phyloP scores from a whole-genome alignment of 1,140 invertebrate species.

The Diabrotica undecimpunctata region DNA sequence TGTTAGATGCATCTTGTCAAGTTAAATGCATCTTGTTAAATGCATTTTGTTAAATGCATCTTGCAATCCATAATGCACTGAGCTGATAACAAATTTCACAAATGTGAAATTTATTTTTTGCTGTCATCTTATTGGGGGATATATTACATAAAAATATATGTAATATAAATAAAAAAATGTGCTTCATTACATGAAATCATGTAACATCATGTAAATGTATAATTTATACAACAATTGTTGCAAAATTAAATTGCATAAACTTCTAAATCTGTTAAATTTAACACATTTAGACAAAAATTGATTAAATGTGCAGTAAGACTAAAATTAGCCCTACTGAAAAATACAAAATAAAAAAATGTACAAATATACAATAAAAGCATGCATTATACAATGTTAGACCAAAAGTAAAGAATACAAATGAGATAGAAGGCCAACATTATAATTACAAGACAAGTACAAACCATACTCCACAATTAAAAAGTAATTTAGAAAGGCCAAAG shows the following conservation, averaged over 20 bases:
- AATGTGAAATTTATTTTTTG: no score
- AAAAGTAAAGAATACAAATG: constrained; percentile 37
- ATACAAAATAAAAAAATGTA: constrained; percentile 33
- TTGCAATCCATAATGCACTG: no score
- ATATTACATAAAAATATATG: constrained; percentile 26
- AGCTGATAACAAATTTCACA: no score
- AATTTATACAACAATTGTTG: background rate
- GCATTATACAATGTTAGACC: constrained; percentile 44
- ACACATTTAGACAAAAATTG: constrained; percentile 4
- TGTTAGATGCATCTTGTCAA: no score
- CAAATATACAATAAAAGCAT: constrained; percentile 37
- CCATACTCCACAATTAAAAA: constrained; percentile 26
- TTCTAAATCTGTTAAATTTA: constrained; percentile 5
- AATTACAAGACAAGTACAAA: constrained; percentile 33
- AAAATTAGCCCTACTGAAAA: constrained; percentile 32
- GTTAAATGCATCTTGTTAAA: no score
- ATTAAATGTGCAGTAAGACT: constrained; percentile 22
- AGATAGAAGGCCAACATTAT: constrained; percentile 48
- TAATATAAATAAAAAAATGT: constrained; percentile 16
- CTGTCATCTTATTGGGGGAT: no score
- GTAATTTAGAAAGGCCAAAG: constrained; percentile 4
- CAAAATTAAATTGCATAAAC: background rate
- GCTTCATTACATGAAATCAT: constrained; percentile 16
- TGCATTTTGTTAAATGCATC: no score
- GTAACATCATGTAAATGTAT: constrained; percentile 2